A percentile compares a stretch with the other conserved stretches of the same genome.
phyloP scores from a whole-genome alignment of 2,888 invertebrate genomes.

The Ochlodes sylvanus region DNA sequence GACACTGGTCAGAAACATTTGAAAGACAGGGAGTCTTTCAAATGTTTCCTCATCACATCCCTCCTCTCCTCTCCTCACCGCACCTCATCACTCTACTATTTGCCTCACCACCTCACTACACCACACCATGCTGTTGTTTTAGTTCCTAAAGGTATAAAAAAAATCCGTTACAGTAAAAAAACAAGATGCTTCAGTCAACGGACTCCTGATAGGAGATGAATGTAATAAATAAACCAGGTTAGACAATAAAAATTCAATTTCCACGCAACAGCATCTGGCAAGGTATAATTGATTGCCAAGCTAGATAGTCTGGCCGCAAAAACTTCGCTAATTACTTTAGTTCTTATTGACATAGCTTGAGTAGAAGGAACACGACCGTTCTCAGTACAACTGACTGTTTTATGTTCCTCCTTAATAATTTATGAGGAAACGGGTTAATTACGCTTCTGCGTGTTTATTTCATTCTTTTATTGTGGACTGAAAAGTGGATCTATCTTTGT shows the following conservation, averaged over 20 bases:
- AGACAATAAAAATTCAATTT: conserved; percentile 14
- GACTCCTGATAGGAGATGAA: no score
- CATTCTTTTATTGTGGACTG: background rate
- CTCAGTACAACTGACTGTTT: conserved; percentile 2
- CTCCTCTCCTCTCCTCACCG: no score
- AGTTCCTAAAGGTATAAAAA: no score
- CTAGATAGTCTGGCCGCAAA: conserved; percentile 41
- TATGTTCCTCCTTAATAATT: conserved; percentile 16
- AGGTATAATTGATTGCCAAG: conserved; percentile 10
- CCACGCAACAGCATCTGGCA: background rate
- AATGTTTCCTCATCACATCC: no score
- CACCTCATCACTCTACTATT: no score
- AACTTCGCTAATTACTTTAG: conserved; percentile 51
- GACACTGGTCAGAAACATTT: no score
- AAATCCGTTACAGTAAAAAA: no score
- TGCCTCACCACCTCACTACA: no score
- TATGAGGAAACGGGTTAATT: conserved; percentile 17
- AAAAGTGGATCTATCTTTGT: background rate
- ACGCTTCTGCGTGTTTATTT: background rate
- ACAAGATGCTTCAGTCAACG: no score
- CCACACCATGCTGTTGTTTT: no score
- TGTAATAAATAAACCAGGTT: background rate
- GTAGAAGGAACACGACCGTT: conserved; percentile 8
- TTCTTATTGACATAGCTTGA: conserved; percentile 44
- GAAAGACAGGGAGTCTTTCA: no score